Base-by-base conservation (phyloP, 2,888 invertebrate species). In the Ashinkailepas kermadecensis region DNA sequence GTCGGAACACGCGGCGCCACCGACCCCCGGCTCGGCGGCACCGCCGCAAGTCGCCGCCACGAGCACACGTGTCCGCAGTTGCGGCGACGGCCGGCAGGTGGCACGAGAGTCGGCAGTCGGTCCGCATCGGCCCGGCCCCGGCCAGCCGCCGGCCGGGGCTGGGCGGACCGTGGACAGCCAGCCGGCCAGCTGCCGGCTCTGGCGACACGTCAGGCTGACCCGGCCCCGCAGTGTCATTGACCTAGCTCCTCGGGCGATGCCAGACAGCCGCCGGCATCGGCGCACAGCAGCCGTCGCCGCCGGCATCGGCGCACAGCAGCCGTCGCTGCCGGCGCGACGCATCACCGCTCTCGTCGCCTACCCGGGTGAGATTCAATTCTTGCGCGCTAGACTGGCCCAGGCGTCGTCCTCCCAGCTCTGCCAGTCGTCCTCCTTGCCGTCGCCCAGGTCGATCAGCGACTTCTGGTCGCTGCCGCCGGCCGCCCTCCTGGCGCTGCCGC, bases 361-460 rank as follows among this genome's bases (percentile, higher is more conserved):
- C n/a, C 21, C 8, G 64, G 18, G 2, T 3, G 67, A 67, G 67
- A 54, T 74, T 74, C 74, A 65, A 18, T 65, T 65, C n/a, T 74
- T 74, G 74, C 74, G 74, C 74, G 54, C 74, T 74, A 74, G 74
- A 21, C 74, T 74, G 54, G 74, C 74, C 74, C 74, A 74, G 18
- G 74, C 74, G 74, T 74, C 74, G 54, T 74, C 74, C 74, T 74
- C 74, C 74, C 74, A 74, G 54, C 74, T 74, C 74, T 74, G 74
- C 74, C 74, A 74, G 18, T 74, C 74, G 54, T 74, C 74, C 74
- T 74, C 74, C 74, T 74, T 74, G 74, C 15, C 15, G 39, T 74
- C 74, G 74, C 74, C 74, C 18, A 74, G 74, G 54, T 74, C 74
- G 74, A 74, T 74, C 54, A 74, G 74, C 3, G 23, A 23, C 18